Conservation (phyloP, 2,113 vertebrate species). For the Mobula birostris region DNA sequence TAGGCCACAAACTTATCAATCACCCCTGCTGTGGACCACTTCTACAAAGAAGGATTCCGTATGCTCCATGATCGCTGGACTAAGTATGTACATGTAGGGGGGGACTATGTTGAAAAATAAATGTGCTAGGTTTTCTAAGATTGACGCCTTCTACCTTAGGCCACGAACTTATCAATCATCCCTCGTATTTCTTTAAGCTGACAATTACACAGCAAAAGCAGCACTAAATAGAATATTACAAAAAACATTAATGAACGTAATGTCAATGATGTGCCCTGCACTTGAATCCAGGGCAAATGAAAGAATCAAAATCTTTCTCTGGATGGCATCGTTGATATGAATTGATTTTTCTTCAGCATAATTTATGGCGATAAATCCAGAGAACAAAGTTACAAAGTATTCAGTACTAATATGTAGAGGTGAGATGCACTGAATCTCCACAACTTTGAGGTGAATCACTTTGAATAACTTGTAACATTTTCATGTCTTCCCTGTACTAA, state of each 20-base stretch:
- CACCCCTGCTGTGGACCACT: no score
- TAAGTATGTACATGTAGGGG: no score
- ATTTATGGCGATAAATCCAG: neutral
- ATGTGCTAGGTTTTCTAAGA: no score
- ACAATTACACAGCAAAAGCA: neutral
- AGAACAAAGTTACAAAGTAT: neutral
- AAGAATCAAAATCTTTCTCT: neutral
- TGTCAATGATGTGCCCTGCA: neutral
- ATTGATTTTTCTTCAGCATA: neutral
- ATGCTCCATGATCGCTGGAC: no score
- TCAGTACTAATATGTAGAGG: neutral
- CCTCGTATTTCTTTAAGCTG: neutral
- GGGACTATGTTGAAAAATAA: no score
- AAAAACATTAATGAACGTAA: neutral
- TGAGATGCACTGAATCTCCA: neutral
- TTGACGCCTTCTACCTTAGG: no score
- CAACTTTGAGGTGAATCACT: neutral
- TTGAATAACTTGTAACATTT: neutral
- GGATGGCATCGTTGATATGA: no score
- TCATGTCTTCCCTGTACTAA: neutral
- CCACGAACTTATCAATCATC: no score
- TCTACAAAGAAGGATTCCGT: no score
- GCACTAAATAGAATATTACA: neutral
- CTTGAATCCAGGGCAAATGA: conserved; percentile 1
- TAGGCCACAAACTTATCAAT: no score